phyloP scores from a whole-genome alignment of 2,797 vertebrate genomes.

The Notolabrus celidotus region DNA sequence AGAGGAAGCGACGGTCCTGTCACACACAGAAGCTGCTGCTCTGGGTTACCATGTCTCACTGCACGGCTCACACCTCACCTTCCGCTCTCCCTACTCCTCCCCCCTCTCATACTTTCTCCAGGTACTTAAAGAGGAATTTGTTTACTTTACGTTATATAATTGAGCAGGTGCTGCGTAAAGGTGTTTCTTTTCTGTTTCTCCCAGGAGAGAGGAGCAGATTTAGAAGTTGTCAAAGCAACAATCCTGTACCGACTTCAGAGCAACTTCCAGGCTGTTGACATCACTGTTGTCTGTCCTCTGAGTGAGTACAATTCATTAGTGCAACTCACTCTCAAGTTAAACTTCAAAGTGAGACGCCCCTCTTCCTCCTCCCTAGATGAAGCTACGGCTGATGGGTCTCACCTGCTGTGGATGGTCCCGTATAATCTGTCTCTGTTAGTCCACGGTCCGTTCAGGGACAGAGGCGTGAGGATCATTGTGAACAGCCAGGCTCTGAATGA shows the following conservation, averaged over 20 bases:
- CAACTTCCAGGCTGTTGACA: constrained; percentile 74
- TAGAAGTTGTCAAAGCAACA: constrained; percentile 66
- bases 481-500: constrained; percentile 44
- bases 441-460: constrained; percentile 44
- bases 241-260: constrained; percentile 75
- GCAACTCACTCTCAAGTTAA: background rate
- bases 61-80: constrained; percentile 64
- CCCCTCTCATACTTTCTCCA: constrained; percentile 63
- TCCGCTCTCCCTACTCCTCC: constrained; percentile 75
- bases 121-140: constrained; percentile 44
- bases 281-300: constrained; percentile 74
- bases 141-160: background rate
- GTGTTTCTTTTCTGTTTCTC: background rate
- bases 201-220: constrained; percentile 60
- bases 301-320: constrained; percentile 26
- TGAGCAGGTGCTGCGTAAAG: background rate
- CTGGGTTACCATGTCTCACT: constrained; percentile 78
- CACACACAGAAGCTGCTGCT: constrained; percentile 66
- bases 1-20: constrained; percentile 51
- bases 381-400: constrained; percentile 49
- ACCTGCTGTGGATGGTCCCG: constrained; percentile 68
- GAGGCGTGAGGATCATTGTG: constrained; percentile 47
- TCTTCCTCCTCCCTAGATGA: constrained; percentile 39
- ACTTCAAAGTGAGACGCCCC: background rate
- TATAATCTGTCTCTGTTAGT: constrained; percentile 51